Evolutionary conservation across 2,888 invertebrate genomes (phyloP).

Genomic region (Sycophila texana): DNA sequence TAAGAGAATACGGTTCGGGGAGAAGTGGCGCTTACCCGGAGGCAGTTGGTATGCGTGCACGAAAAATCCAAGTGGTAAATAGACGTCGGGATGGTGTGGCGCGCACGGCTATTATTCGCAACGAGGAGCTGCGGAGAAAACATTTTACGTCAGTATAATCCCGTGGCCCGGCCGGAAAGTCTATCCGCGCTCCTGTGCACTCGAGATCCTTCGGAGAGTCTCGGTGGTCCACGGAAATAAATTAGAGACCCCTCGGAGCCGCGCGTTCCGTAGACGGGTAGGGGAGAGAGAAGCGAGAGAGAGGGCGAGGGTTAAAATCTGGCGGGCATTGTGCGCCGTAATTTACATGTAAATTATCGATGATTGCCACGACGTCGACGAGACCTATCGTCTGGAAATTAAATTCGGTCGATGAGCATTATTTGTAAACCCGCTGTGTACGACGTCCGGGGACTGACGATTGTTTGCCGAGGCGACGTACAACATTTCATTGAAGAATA

Average conservation of each 20-base stretch:
- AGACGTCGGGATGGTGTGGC: not conserved
- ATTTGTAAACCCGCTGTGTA: not conserved
- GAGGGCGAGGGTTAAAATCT: constrained; percentile 18
- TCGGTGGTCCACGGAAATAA: constrained; percentile 45
- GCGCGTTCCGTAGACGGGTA: constrained; percentile 1
- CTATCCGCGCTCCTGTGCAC: not conserved
- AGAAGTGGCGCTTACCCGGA: too few relatives aligned
- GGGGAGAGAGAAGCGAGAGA: constrained; percentile 3
- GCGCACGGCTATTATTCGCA: constrained; percentile 23
- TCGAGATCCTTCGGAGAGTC: constrained; percentile 17
- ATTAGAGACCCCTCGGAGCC: constrained; percentile 39
- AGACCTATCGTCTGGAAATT: not conserved
- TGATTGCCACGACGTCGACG: constrained; percentile 26
- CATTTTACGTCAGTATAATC: constrained; percentile 46
- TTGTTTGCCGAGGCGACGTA: not conserved
- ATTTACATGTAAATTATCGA: constrained; percentile 47
- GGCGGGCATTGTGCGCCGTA: constrained; percentile 14
- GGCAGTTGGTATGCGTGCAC: not conserved
- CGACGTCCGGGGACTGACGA: not conserved
- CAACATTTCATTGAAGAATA: not conserved
- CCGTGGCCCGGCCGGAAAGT: not conserved
- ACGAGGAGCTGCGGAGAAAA: constrained; percentile 31
- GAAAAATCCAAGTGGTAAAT: constrained; percentile 29
- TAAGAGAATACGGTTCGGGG: too few relatives aligned
- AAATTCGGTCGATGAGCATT: not conserved